phyloP scores from a whole-genome alignment of 2,888 invertebrate species.

The Drosophila demipolita region DNA sequence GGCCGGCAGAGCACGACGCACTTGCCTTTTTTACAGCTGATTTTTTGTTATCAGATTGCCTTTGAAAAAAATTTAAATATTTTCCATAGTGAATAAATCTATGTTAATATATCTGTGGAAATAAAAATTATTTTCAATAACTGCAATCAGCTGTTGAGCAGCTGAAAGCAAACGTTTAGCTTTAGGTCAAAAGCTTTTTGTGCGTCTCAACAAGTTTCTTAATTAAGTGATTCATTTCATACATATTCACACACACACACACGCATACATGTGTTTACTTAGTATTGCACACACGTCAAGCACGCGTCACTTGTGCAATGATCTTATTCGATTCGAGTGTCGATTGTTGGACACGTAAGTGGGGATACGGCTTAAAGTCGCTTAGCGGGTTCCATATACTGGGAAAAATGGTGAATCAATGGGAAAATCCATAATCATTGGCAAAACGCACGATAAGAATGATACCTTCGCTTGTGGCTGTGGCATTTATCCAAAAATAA shows the following conservation, averaged over 20 bases:
- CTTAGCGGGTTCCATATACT: constrained; percentile 31
- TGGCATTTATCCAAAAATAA: constrained; percentile 26
- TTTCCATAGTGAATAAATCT: not conserved
- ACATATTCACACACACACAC: constrained; percentile 4
- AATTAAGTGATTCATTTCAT: constrained; percentile 18
- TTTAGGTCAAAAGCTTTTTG: constrained; percentile 39
- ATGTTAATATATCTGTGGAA: not conserved
- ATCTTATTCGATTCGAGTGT: constrained; percentile 16
- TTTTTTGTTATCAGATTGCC: constrained; percentile 2
- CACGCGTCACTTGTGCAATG: constrained; percentile 61
- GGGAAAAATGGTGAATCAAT: constrained; percentile 63
- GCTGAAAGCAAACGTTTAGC: constrained; percentile 58
- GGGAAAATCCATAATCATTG: constrained; percentile 55
- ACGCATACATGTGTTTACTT: not conserved
- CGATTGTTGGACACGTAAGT: constrained; percentile 29
- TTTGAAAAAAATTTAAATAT: not conserved
- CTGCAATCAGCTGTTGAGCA: constrained; percentile 30
- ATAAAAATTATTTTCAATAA: not conserved
- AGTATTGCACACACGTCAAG: constrained; percentile 47
- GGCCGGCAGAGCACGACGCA: constrained; percentile 16
- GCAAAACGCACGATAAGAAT: constrained; percentile 33
- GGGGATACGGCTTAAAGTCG: not conserved
- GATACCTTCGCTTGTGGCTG: constrained; percentile 23
- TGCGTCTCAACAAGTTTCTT: constrained; percentile 13
- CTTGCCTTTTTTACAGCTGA: constrained; percentile 43